Evolutionary conservation across 2,888 invertebrate species (phyloP), one percentile per base, ranked within the genome.

Genomic region (Chorisops tibialis): DNA sequence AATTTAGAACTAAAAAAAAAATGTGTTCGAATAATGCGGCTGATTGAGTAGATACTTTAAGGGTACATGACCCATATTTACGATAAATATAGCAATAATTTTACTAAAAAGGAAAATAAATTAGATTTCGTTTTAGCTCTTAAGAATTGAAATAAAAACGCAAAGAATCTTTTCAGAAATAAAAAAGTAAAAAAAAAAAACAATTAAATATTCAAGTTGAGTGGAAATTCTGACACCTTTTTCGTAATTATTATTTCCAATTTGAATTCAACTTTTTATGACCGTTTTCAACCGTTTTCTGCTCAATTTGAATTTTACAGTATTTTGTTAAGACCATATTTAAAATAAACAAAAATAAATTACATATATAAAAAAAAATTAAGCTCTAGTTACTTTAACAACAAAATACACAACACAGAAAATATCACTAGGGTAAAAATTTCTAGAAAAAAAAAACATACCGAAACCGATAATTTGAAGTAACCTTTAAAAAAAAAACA

Each of bases 361-460:
- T 30, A 9, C 30, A 30, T 7, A 30, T 30, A 30, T 30, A 30
- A 30, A 30, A 22, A 43, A n/a, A 30, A 56, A 43, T 56, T 45
- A 30, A 19, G 56, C 45, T 43, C 56, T 56, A 16, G 30, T 30
- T 30, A 30, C 30, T 30, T 30, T 30, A 54, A 38, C 21, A 14
- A 35, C 30, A 50, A 51, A 49, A 37, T 16, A 14, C 37, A 38
- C 59, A 59, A 24, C 38, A 14, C 12, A 56, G 18, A 49, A 54
- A 38, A 59, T 59, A 59, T 59, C 59, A 59, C 51, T 61, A 52
- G 61, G 50, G 18, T 61, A 52, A 58, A 56, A 39, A 41, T 30
- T 37, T 41, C 45, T 38, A 47, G 38, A 43, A 41, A 61, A 39
- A 43, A 50, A 43, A 41, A 61, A 39, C 24, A 50, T 19, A 41